Conservation (phyloP, 2,797 vertebrate species). For the Artibeus jamaicensis region DNA sequence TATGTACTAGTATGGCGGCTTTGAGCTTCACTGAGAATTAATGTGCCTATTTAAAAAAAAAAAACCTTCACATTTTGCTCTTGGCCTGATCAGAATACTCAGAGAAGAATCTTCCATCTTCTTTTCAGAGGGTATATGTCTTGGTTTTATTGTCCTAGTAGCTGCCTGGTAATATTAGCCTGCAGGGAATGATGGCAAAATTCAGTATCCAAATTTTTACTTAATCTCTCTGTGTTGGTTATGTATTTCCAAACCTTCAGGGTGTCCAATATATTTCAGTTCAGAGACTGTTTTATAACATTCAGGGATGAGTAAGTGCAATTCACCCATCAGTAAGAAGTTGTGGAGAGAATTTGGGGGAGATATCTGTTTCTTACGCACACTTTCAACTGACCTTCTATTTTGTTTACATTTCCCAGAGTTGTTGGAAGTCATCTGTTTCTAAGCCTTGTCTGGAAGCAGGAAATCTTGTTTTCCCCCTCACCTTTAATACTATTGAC, state of each 20-base stretch:
- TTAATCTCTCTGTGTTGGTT: not conserved
- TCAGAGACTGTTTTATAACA: not conserved
- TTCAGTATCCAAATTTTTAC: not conserved
- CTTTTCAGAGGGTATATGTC: not conserved
- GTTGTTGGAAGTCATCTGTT: not conserved
- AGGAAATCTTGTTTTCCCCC: not conserved
- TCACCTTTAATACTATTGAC: not conserved
- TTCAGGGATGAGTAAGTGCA: not conserved
- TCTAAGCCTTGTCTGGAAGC: not conserved
- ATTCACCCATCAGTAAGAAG: not conserved
- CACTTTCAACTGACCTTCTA: not conserved
- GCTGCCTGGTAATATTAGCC: not conserved
- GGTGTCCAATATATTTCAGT: not conserved
- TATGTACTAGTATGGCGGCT: rapidly evolving
- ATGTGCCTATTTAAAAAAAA: not conserved
- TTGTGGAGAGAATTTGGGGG: not conserved
- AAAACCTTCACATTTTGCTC: not conserved
- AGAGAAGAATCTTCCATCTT: not conserved
- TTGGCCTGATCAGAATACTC: not conserved
- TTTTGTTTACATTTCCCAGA: not conserved
- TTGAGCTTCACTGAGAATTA: not conserved
- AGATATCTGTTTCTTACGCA: not conserved
- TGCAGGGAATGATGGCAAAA: not conserved
- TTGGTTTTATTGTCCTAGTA: not conserved
- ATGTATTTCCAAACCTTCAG: not conserved